Conservation (phyloP, 2,113 vertebrate species). For the Blennius ocellaris region DNA sequence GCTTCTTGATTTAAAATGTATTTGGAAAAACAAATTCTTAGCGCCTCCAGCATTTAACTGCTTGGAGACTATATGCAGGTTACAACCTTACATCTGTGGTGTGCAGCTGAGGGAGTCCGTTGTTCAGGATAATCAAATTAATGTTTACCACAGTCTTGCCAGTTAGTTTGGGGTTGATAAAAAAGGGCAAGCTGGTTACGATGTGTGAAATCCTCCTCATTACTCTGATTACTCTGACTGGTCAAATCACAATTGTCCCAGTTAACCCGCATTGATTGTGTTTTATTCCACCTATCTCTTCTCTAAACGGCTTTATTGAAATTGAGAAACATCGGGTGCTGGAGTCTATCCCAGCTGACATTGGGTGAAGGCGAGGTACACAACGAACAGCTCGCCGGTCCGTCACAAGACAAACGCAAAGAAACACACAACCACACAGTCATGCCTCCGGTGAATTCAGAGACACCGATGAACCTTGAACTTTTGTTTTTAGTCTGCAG, state of each 20-base stretch:
- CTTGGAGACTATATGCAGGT: conserved; percentile 11
- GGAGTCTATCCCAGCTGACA: too few relatives aligned
- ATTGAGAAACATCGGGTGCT: too few relatives aligned
- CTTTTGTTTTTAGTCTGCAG: too few relatives aligned
- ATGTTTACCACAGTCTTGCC: conserved; percentile 35
- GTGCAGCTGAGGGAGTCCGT: conserved; percentile 16
- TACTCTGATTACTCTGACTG: conserved; percentile 16
- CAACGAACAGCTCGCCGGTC: too few relatives aligned
- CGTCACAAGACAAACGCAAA: too few relatives aligned
- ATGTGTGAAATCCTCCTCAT: conserved; percentile 36
- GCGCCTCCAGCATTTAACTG: not conserved
- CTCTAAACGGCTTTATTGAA: too few relatives aligned
- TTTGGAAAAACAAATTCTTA: conserved; percentile 7
- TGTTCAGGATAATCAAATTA: conserved; percentile 48
- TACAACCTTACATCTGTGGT: conserved; percentile 4
- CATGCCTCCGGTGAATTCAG: too few relatives aligned
- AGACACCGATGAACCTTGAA: too few relatives aligned
- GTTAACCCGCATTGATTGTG: not conserved
- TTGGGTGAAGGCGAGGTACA: too few relatives aligned
- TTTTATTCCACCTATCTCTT: not conserved
- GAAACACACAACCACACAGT: too few relatives aligned
- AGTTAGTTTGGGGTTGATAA: conserved; percentile 35
- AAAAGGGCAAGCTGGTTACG: not conserved
- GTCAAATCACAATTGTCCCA: conserved; percentile 18
- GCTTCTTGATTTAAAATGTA: not conserved